Percentiles rank a stretch among this genome's conserved stretches.
phyloP scores from a whole-genome alignment of 2,797 vertebrate genomes.

The Mallotus villosus region DNA sequence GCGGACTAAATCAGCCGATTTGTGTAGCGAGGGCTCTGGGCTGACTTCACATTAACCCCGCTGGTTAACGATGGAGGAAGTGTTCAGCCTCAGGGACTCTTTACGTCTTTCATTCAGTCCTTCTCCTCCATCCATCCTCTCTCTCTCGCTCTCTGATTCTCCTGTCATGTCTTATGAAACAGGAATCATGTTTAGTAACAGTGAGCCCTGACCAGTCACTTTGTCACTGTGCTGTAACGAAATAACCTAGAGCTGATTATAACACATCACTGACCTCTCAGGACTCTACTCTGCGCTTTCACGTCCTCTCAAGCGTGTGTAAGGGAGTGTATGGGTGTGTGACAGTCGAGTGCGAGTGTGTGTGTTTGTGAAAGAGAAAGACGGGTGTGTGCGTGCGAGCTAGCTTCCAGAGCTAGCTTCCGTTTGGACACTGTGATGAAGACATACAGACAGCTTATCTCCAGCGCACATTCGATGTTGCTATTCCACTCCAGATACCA shows the following conservation, averaged over 20 bases:
- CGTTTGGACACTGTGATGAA: background rate
- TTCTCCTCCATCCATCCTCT: too few relatives aligned
- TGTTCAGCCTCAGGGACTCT: background rate
- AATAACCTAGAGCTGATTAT: too few relatives aligned
- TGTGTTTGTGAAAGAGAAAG: background rate
- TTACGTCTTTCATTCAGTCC: background rate
- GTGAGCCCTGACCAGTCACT: too few relatives aligned
- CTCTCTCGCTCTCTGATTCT: too few relatives aligned
- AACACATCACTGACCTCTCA: background rate
- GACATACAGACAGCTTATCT: too few relatives aligned
- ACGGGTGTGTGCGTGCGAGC: too few relatives aligned
- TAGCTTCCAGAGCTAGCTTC: background rate
- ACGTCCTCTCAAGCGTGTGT: background rate
- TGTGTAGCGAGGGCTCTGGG: background rate
- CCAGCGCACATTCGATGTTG: background rate
- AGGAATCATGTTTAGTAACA: too few relatives aligned
- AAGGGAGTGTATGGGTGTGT: conserved; percentile 1
- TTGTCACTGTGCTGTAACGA: too few relatives aligned
- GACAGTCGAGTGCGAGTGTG: background rate
- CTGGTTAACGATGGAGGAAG: background rate
- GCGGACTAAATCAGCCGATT: background rate
- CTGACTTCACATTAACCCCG: background rate
- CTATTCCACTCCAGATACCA: background rate
- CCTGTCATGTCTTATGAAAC: too few relatives aligned
- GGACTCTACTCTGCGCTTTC: background rate